A percentile compares a stretch with the other conserved stretches of the same genome.
Evolutionary conservation across 2,888 invertebrate species (phyloP).

Genomic region (Dryadula phaetusa): DNA sequence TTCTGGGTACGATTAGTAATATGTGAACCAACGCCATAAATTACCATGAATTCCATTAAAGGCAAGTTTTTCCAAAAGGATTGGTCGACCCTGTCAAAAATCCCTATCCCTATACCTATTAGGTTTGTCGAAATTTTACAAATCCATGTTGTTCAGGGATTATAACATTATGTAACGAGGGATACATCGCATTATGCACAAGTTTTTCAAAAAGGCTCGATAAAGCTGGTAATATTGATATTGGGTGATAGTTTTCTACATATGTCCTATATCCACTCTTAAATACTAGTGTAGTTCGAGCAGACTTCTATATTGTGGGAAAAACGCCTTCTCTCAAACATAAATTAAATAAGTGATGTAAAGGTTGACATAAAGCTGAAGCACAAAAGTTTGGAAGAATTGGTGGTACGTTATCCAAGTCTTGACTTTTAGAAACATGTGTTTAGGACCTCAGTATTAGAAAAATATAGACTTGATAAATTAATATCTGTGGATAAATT

Average conservation of each 20-base stretch:
- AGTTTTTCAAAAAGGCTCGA: not conserved
- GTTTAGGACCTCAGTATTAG: not conserved
- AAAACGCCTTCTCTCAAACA: constrained; percentile 1
- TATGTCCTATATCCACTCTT: too few relatives aligned
- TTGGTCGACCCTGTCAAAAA: not conserved
- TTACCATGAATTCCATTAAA: not conserved
- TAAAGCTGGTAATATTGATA: not conserved
- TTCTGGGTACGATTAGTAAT: too few relatives aligned
- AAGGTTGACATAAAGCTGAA: not conserved
- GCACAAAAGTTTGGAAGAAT: not conserved
- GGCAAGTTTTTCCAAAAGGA: not conserved
- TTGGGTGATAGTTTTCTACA: too few relatives aligned
- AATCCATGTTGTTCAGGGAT: not conserved
- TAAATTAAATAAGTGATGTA: not conserved
- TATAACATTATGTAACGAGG: not conserved
- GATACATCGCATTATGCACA: not conserved
- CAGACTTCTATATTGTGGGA: not conserved
- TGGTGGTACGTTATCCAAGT: not conserved
- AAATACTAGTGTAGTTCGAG: not conserved
- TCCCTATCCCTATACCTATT: too few relatives aligned
- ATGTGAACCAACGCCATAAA: too few relatives aligned
- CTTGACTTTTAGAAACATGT: not conserved
- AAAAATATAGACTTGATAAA: not conserved
- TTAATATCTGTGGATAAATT: not conserved
- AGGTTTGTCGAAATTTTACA: not conserved